Percentiles rank a stretch among this genome's conserved stretches.
phyloP scores from a whole-genome alignment of 1,140 invertebrate genomes.

The Orchestia grillus region DNA sequence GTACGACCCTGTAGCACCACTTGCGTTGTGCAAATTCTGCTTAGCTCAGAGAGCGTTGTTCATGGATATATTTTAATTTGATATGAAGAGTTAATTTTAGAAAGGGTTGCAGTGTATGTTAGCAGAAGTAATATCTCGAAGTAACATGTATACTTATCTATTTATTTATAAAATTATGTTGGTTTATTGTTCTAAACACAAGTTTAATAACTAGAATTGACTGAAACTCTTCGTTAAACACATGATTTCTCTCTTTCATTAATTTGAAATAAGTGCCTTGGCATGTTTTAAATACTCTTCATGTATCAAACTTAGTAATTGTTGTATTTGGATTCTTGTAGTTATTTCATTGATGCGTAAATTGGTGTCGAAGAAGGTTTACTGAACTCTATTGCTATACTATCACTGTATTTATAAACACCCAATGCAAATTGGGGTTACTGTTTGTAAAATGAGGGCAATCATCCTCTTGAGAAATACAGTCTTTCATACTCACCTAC shows the following conservation, averaged over 20 bases:
- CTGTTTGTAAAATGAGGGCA: neutral
- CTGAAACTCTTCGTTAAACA: neutral
- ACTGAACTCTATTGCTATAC: neutral
- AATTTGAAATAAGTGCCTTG: too few relatives aligned
- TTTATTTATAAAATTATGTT: neutral
- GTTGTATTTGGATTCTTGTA: neutral
- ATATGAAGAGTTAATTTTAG: neutral
- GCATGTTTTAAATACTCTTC: neutral
- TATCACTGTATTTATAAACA: neutral
- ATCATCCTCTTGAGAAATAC: neutral
- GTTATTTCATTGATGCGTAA: neutral
- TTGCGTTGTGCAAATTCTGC: neutral
- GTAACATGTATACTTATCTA: neutral
- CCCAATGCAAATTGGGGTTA: neutral
- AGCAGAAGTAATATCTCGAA: neutral
- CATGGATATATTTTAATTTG: neutral
- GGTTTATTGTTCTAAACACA: neutral
- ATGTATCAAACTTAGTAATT: neutral
- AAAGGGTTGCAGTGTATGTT: neutral
- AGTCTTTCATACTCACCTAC: neutral
- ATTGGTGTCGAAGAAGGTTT: neutral
- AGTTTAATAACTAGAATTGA: neutral
- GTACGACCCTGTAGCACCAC: conserved; percentile 47
- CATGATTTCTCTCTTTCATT: neutral
- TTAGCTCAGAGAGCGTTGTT: neutral